Evolutionary conservation across 1,140 invertebrate genomes (phyloP).

Genomic region (Trissolcus basalis): DNA sequence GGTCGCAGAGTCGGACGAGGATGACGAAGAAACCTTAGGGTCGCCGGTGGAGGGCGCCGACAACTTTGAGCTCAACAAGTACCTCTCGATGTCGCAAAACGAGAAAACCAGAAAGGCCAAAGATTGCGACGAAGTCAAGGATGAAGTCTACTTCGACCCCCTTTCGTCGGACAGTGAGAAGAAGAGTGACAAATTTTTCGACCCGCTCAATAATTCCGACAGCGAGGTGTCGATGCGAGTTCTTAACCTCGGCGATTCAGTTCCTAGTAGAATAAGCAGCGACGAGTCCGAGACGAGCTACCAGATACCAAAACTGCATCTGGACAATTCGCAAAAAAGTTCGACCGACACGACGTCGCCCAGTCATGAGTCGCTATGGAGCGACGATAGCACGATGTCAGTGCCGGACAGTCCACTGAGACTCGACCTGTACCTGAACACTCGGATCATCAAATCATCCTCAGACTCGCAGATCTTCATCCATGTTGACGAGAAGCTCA

Average conservation of each 20-base stretch:
- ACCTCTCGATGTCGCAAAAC: slow-evolving; percentile 63
- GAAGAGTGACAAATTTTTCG: slow-evolving; percentile 62
- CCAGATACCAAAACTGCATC: slow-evolving; percentile 25
- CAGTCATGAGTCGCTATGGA: slow-evolving; percentile 70
- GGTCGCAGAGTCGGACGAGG: slow-evolving; percentile 79
- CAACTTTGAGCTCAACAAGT: slow-evolving; percentile 63
- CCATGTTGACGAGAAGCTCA: slow-evolving; percentile 1
- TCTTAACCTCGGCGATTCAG: slow-evolving; percentile 3
- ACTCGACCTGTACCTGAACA: too few species aligned
- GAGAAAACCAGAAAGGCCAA: not conserved
- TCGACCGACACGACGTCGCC: slow-evolving; percentile 67
- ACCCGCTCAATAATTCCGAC: slow-evolving; percentile 64
- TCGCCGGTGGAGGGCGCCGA: slow-evolving; percentile 79
- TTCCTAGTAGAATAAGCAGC: slow-evolving; percentile 32
- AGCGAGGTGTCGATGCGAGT: slow-evolving; percentile 47
- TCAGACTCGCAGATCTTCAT: slow-evolving; percentile 65
- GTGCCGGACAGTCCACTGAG: slow-evolving; percentile 58
- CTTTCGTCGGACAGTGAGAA: slow-evolving; percentile 70
- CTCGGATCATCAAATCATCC: slow-evolving; percentile 59
- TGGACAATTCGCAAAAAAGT: slow-evolving; percentile 62
- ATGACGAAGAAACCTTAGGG: slow-evolving; percentile 63
- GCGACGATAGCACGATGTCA: slow-evolving; percentile 68
- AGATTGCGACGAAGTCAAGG: slow-evolving; percentile 68
- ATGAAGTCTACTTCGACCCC: slow-evolving; percentile 78
- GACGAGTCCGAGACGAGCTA: slow-evolving; percentile 47